A percentile compares a stretch with the other conserved stretches of the same genome.
phyloP scores from a whole-genome alignment of 2,113 vertebrate genomes.

The Symphodus melops region DNA sequence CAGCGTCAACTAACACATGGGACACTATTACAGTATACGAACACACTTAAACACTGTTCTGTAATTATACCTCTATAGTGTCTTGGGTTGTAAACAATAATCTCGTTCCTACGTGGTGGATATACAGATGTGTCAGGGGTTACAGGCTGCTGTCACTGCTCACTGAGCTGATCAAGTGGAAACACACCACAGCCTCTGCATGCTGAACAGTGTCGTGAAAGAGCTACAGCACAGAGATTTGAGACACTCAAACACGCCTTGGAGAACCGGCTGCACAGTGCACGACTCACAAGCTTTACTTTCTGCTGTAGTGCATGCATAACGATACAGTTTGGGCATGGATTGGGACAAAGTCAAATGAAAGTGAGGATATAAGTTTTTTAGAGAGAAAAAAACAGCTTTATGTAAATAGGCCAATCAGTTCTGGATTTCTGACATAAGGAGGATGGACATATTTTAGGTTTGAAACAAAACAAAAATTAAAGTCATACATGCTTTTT shows the following conservation, averaged over 20 bases:
- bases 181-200: conserved; percentile 13
- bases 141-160: conserved; percentile 10
- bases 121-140: conserved; percentile 1
- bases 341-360: not conserved
- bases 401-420: not conserved
- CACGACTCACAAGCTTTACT: not conserved
- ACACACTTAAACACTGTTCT: conserved; percentile 11
- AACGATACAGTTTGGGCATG: not conserved
- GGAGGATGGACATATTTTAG: not conserved
- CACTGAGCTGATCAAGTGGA: conserved; percentile 34
- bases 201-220: conserved; percentile 34
- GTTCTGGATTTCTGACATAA: not conserved
- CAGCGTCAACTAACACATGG: conserved; percentile 9
- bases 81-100: not conserved
- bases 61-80: not conserved
- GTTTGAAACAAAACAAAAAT: not conserved
- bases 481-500: no score
- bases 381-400: not conserved
- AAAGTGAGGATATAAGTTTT: not conserved
- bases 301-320: conserved; percentile 10
- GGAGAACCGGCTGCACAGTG: conserved; percentile 3
- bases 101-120: not conserved
- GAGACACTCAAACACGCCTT: conserved; percentile 1
- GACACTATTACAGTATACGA: conserved; percentile 31
- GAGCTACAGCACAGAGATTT: conserved; percentile 14